phyloP scores from a whole-genome alignment of 2,888 invertebrate genomes.

The Lepidochrysops patricia region DNA sequence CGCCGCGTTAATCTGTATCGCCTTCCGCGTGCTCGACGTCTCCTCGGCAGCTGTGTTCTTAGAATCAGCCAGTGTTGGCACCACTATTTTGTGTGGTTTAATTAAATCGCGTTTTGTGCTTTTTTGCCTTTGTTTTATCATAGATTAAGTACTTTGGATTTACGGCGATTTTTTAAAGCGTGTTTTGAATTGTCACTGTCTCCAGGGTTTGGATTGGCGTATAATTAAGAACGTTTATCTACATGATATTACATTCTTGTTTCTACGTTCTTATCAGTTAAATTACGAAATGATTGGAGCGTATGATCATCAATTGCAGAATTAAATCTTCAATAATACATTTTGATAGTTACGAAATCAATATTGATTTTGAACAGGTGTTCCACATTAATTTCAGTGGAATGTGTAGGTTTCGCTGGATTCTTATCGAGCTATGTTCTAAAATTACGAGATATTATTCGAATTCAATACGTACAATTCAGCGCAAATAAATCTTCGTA shows the following conservation, averaged over 20 bases:
- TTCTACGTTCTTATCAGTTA: background rate
- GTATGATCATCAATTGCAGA: background rate
- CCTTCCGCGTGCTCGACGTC: slow-evolving; percentile 22
- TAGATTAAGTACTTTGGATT: background rate
- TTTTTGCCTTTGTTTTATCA: background rate
- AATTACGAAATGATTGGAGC: background rate
- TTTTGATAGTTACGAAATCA: background rate
- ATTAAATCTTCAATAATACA: background rate
- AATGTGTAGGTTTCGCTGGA: background rate
- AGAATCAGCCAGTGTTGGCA: slow-evolving; percentile 11
- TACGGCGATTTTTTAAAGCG: background rate
- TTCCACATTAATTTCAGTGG: background rate
- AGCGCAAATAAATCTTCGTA: background rate
- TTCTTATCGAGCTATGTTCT: background rate
- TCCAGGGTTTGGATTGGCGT: no score
- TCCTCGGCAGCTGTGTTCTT: slow-evolving; percentile 9
- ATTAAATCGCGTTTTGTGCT: background rate
- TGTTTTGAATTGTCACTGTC: no score
- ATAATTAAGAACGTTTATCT: no score
- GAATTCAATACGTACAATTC: background rate
- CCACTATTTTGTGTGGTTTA: slow-evolving; percentile 1
- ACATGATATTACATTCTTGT: no score
- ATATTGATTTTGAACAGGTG: background rate
- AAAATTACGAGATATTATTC: background rate
- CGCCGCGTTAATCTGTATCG: slow-evolving; percentile 16